phyloP scores from a whole-genome alignment of 2,113 vertebrate genomes.

The Balaeniceps rex region DNA sequence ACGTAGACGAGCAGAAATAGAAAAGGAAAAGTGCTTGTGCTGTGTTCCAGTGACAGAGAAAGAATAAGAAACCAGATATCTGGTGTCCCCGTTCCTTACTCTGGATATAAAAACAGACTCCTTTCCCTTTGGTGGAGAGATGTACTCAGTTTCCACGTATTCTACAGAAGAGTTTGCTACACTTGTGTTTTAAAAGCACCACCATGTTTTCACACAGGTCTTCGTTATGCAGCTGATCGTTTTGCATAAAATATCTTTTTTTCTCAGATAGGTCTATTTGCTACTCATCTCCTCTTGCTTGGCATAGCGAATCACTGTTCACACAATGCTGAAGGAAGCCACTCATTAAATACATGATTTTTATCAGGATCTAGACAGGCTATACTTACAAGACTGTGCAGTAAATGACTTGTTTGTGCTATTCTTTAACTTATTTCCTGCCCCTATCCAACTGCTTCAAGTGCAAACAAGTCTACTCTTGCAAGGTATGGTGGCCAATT shows the following conservation, averaged over 20 bases:
- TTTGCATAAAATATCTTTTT: not conserved
- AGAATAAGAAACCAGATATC: not conserved
- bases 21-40: not conserved
- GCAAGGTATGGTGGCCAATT: not conserved
- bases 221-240: not conserved
- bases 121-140: not conserved
- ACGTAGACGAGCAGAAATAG: not conserved
- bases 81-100: not conserved
- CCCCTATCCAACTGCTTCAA: not conserved
- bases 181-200: not conserved
- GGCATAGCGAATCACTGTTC: constrained; percentile 31
- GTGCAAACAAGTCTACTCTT: constrained; percentile 1
- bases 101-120: not conserved
- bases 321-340: constrained; percentile 47
- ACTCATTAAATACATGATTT: constrained; percentile 54
- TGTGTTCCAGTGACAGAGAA: not conserved
- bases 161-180: not conserved
- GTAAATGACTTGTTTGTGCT: constrained; percentile 39
- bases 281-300: not conserved
- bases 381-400: constrained; percentile 21
- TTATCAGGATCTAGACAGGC: constrained; percentile 32
- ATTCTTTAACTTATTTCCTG: not conserved
- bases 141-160: not conserved
- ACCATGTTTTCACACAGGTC: not conserved
- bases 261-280: not conserved